Evolutionary conservation across 2,888 invertebrate species (phyloP).

Genomic region (Eupithecia vulgata): DNA sequence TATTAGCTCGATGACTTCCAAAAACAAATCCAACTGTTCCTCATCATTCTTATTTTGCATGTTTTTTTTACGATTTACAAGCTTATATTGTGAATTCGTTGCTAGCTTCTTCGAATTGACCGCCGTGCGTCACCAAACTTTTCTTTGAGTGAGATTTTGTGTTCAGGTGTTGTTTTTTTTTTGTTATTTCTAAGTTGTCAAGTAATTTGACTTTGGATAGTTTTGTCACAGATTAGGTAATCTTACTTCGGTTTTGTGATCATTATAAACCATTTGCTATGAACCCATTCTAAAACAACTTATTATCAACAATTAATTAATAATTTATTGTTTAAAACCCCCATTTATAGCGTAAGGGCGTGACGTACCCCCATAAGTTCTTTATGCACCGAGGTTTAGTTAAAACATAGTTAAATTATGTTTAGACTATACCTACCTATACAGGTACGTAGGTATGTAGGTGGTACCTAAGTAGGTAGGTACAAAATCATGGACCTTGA

Average conservation of each 20-base stretch:
- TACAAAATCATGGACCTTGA: slow-evolving; percentile 25
- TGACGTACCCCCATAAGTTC: background rate
- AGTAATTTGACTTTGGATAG: background rate
- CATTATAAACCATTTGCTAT: too few relatives aligned
- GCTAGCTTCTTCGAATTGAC: background rate
- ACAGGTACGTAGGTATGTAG: too few relatives aligned
- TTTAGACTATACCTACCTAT: too few relatives aligned
- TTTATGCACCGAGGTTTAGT: background rate
- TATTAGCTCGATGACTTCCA: background rate
- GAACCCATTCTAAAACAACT: too few relatives aligned
- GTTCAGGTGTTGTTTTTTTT: too few relatives aligned
- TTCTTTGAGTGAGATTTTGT: too few relatives aligned
- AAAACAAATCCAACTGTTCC: background rate
- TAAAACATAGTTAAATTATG: too few relatives aligned
- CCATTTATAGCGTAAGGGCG: background rate
- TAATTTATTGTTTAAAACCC: background rate
- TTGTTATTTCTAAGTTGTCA: background rate
- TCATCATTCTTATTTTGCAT: background rate
- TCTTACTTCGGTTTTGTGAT: background rate
- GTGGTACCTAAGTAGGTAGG: slow-evolving; percentile 7
- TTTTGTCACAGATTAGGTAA: too few relatives aligned
- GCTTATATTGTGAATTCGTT: background rate
- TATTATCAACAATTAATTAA: background rate
- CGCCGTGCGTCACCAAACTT: background rate
- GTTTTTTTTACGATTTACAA: background rate